Evolutionary conservation across 1,140 invertebrate genomes (phyloP).

Genomic region (Ostrea denselamellosa): DNA sequence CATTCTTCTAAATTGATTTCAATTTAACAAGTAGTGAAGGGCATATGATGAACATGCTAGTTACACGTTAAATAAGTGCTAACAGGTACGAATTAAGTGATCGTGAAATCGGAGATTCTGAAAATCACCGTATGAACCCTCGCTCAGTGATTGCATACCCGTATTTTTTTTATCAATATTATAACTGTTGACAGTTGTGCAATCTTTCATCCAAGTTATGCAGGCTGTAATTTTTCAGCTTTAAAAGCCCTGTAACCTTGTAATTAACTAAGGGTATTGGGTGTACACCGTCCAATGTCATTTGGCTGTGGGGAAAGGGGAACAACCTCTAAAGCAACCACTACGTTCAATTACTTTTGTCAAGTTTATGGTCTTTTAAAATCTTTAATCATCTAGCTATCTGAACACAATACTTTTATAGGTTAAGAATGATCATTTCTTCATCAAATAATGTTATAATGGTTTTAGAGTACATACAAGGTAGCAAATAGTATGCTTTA

Average conservation of each 20-base stretch:
- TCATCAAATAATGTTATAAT: no score
- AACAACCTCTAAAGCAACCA: not conserved
- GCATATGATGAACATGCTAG: conserved; percentile 9
- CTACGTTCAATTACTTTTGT: not conserved
- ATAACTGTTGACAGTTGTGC: conserved; percentile 37
- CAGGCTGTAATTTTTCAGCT: conserved; percentile 25
- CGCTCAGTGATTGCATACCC: not conserved
- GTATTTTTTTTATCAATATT: conserved; percentile 3
- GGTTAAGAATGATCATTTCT: no score
- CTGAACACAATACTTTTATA: no score
- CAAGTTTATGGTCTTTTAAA: not conserved
- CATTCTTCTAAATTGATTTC: conserved; percentile 6
- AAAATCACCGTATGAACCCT: conserved; percentile 1
- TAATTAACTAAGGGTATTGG: conserved; percentile 1
- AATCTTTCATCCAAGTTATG: conserved; percentile 32
- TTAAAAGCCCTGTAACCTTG: conserved; percentile 13
- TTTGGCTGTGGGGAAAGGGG: not conserved
- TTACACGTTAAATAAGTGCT: conserved; percentile 23
- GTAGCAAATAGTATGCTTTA: no score
- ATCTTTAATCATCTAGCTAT: not conserved
- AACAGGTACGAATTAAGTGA: conserved; percentile 35
- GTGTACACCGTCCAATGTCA: not conserved
- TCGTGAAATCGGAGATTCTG: not conserved
- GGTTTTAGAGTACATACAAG: no score
- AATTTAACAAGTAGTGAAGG: conserved; percentile 1